Percentiles rank a stretch among this genome's conserved stretches.
phyloP scores from a whole-genome alignment of 2,888 invertebrate genomes.

The Monochamus alternatus region DNA sequence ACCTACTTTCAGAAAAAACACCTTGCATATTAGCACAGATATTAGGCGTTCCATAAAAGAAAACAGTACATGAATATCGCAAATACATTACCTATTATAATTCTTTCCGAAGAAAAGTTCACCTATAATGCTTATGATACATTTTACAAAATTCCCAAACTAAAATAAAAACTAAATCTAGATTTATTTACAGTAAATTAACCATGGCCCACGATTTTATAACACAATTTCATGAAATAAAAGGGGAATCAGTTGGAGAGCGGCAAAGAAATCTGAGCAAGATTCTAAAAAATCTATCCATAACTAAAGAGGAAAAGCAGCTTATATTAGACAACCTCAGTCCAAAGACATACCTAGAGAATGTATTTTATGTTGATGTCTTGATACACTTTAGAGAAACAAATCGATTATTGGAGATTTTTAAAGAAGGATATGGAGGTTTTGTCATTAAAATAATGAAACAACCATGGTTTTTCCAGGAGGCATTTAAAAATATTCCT shows the following conservation, averaged over 20 bases:
- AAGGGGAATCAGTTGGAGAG: constrained; percentile 49
- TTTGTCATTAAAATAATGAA: constrained; percentile 54
- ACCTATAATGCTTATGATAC: too few species aligned
- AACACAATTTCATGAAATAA: constrained; percentile 46
- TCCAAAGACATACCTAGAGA: constrained; percentile 56
- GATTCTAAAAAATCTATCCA: constrained; percentile 40
- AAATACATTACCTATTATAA: too few species aligned
- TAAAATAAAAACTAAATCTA: too few species aligned
- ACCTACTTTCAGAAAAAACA: too few species aligned
- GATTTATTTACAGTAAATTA: background rate
- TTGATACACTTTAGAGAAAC: constrained; percentile 52
- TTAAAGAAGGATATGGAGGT: constrained; percentile 53
- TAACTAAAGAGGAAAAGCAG: constrained; percentile 38
- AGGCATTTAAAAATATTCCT: constrained; percentile 45
- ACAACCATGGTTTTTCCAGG: constrained; percentile 56
- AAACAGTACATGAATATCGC: too few species aligned
- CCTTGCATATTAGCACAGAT: too few species aligned
- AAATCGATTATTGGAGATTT: constrained; percentile 47
- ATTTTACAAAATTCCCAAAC: too few species aligned
- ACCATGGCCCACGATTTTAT: constrained; percentile 40
- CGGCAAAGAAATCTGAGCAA: constrained; percentile 49
- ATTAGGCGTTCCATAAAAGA: too few species aligned
- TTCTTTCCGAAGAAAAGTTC: too few species aligned
- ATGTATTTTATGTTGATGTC: constrained; percentile 52
- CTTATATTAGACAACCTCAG: constrained; percentile 41